Conservation (phyloP, 1,140 invertebrate species). For the Holotrichia oblita region DNA sequence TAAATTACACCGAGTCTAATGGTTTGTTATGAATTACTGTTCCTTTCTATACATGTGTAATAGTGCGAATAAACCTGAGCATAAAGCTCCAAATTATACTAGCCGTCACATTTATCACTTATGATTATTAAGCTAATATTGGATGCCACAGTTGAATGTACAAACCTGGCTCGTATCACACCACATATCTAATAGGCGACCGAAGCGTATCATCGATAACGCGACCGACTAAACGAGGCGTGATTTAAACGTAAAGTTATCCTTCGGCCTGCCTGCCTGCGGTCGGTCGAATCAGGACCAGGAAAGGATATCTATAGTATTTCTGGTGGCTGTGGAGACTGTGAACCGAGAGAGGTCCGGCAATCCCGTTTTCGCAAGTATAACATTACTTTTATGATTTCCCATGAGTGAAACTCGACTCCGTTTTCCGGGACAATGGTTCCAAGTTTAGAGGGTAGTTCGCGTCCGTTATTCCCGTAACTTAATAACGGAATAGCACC, state of each 20-base stretch:
- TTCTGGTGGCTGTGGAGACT: background rate
- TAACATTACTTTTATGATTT: constrained; percentile 36
- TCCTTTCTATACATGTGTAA: too few species aligned
- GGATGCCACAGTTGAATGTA: background rate
- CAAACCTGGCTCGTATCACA: background rate
- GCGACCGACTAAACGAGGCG: background rate
- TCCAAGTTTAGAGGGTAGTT: constrained; percentile 13
- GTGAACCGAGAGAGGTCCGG: background rate
- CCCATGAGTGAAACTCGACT: constrained; percentile 31
- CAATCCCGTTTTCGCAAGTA: constrained; percentile 32
- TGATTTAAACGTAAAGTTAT: constrained; percentile 3
- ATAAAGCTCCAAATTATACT: constrained; percentile 1
- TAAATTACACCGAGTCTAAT: too few species aligned
- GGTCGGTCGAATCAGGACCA: background rate
- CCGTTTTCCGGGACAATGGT: constrained; percentile 20
- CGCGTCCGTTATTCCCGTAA: constrained; percentile 24
- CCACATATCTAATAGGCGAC: background rate
- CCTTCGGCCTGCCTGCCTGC: background rate
- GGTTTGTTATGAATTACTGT: too few species aligned
- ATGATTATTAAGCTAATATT: background rate
- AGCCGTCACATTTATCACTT: constrained; percentile 11
- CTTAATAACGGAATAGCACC: constrained; percentile 12
- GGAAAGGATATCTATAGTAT: background rate
- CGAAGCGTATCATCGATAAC: background rate
- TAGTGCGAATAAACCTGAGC: background rate